Percentiles rank a stretch among this genome's conserved stretches.
phyloP scores from a whole-genome alignment of 2,888 invertebrate species.

The Opisthograptis luteolata region DNA sequence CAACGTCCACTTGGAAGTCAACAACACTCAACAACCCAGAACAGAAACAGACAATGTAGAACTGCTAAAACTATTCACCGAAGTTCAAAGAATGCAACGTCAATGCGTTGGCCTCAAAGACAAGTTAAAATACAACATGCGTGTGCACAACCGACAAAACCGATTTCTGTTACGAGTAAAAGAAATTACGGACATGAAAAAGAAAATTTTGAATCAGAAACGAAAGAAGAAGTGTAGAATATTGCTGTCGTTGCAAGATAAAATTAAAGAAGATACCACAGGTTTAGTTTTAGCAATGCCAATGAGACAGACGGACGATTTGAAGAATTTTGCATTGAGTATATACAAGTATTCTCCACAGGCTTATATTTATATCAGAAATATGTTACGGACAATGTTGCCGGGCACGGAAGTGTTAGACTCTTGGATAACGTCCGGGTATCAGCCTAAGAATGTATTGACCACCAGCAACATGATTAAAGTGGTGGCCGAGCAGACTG shows the following conservation, averaged over 20 bases:
- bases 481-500: conserved; percentile 71
- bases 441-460: conserved; percentile 64
- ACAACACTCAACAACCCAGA: conserved; percentile 18
- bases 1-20: conserved; percentile 37
- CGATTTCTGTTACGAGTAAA: conserved; percentile 61
- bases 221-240: conserved; percentile 75
- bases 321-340: conserved; percentile 75
- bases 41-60: conserved; percentile 47
- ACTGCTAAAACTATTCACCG: conserved; percentile 68
- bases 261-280: conserved; percentile 72
- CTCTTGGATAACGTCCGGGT: conserved; percentile 68
- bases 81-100: conserved; percentile 73
- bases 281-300: conserved; percentile 78
- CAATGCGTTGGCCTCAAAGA: conserved; percentile 64
- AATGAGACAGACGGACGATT: conserved; percentile 71
- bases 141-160: conserved; percentile 66
- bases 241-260: conserved; percentile 71
- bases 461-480: conserved; percentile 63
- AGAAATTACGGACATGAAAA: conserved; percentile 69
- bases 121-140: conserved; percentile 68
- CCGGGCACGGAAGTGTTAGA: conserved; percentile 75
- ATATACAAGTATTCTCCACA: conserved; percentile 79
- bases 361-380: conserved; percentile 75
- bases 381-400: conserved; percentile 71
- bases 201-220: conserved; percentile 66